A percentile compares a stretch with the other conserved stretches of the same genome.
These are phyloP conservation scores for Rosalia funebris DNA, from an alignment of 2,888 invertebrate genomes.

Conservation along the genomic window DNA sequence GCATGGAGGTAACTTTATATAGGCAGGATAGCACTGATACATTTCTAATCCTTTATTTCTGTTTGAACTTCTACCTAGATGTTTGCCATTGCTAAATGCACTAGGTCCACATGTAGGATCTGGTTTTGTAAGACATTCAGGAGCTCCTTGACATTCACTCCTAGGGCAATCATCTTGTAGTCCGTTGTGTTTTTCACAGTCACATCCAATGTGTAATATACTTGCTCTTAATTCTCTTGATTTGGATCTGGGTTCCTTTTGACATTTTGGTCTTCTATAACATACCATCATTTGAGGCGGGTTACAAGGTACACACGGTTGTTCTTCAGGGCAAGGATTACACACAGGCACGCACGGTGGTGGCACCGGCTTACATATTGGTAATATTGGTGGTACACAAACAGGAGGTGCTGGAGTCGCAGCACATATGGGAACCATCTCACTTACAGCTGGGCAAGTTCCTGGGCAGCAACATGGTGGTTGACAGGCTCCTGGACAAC, in stretches of 20 bases:
- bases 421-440: conserved; percentile 53
- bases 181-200: conserved; percentile 70
- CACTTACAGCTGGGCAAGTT: conserved; percentile 62
- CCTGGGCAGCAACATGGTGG: conserved; percentile 59
- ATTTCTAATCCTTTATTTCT: conserved; percentile 48
- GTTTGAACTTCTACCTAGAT: conserved; percentile 43
- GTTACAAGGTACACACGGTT: conserved; percentile 69
- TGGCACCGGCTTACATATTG: conserved; percentile 61
- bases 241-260: conserved; percentile 61
- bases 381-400: conserved; percentile 67
- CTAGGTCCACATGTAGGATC: conserved; percentile 65
- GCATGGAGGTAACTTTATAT: conserved; percentile 48
- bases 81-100: conserved; percentile 56
- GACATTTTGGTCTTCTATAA: conserved; percentile 61
- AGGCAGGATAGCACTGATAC: conserved; percentile 59
- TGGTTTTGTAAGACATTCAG: conserved; percentile 63
- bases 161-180: conserved; percentile 70
- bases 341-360: conserved; percentile 67
- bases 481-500: conserved; percentile 50
- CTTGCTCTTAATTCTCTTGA: conserved; percentile 68
- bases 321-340: conserved; percentile 66
- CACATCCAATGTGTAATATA: conserved; percentile 68
- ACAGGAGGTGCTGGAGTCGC: conserved; percentile 57
- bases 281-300: conserved; percentile 70
- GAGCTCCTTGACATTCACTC: conserved; percentile 65